Base-by-base conservation (phyloP, 2,113 vertebrate species). In the Paraplagusia blochii region DNA sequence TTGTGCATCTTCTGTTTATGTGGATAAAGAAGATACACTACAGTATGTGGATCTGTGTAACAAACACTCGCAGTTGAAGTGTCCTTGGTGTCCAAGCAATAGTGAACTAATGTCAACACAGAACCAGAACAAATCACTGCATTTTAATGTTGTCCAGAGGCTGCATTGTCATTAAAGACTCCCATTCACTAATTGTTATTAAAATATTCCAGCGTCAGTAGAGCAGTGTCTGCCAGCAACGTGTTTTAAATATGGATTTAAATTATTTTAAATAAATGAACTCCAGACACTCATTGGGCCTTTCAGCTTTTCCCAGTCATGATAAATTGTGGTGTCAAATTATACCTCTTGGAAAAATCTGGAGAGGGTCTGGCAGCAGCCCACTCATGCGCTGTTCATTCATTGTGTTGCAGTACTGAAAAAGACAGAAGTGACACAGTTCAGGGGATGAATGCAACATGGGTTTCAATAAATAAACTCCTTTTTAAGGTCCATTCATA, bases 341-440 rank as follows among this genome's bases (percentile, higher is more conserved):
- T 14, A 34, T 88, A 91, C 90, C 90, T 90, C 88, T 82, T 71
- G 96, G 96, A 91, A 95, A 99, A 83, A 99, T 99, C 90, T 98
- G 95, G 1, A 98, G 91, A 63, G 97, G 97, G 78, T 98, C 96
- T 52, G 93, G 93, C 84, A 96, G 70, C 66, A 94, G 91, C 78
- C 95, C 94, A 80, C 95, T 96, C 84, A 95, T 92, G 66, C 96
- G 94, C 80, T 98, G 95, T 69, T 99, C 96, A 88, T 94, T 93
- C 87, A 98, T 90, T 69, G 94, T 97, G 83, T 93, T 95, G 87
- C 88, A 95, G 88, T 99, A 98, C 97, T 99, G 82, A 76, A 91
- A 78, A 60, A 86, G 58, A 90, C 44, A 75, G 43, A 29, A 90
- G 66, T 90, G 44, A 45, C 7, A 5, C 14, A 9, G n/a, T 34